These are phyloP conservation scores for Dynastes grantii DNA, from an alignment of 2,888 invertebrate genomes.

Conservation along the genomic window DNA sequence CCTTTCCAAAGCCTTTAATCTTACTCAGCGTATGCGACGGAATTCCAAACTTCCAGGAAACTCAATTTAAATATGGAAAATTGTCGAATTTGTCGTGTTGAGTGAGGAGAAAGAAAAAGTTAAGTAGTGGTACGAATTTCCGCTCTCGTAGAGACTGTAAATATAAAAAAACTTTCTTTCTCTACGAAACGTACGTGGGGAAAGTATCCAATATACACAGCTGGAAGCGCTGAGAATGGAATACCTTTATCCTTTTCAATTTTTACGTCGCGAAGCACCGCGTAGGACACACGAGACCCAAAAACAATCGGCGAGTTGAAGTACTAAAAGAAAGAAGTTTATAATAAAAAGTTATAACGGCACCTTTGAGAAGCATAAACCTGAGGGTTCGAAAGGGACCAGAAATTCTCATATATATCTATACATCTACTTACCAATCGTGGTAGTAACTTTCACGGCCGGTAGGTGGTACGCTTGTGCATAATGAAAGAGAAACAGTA, in stretches of 20 bases:
- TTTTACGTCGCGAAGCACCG: not conserved
- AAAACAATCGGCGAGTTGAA: constrained; percentile 28
- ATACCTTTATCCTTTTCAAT: not conserved
- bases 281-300: constrained; percentile 1
- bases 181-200: too few relatives aligned
- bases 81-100: not conserved
- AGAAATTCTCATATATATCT: not conserved
- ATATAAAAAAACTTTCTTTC: constrained; percentile 11
- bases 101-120: not conserved
- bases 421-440: constrained; percentile 60
- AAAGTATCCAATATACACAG: not conserved
- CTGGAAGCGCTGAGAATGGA: not conserved
- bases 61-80: constrained; percentile 19
- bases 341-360: constrained; percentile 40
- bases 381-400: not conserved
- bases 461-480: constrained; percentile 46
- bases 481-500: constrained; percentile 59
- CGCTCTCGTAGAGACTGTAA: not conserved
- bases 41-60: not conserved
- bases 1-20: too few relatives aligned
- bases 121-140: not conserved
- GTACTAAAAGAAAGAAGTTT: constrained; percentile 24
- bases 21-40: too few relatives aligned
- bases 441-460: constrained; percentile 53
- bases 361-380: constrained; percentile 43